Percentiles rank a stretch among this genome's conserved stretches.
Evolutionary conservation across 2,113 vertebrate genomes (phyloP).

Genomic region (Oryzias woworae): DNA sequence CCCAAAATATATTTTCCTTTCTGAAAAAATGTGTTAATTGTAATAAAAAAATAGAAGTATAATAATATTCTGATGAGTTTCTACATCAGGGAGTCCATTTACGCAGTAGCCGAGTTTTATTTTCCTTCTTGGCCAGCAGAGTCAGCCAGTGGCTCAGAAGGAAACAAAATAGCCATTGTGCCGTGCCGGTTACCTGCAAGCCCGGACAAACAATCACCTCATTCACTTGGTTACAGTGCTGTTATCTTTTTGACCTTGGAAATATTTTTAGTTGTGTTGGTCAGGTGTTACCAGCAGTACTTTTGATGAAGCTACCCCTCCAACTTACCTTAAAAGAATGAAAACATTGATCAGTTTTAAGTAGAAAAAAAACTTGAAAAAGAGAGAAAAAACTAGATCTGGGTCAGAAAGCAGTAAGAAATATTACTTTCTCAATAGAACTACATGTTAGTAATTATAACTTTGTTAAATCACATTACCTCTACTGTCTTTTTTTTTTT

Average conservation of each 20-base stretch:
- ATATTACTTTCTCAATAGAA: too few relatives aligned
- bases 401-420: too few relatives aligned
- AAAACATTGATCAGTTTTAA: too few relatives aligned
- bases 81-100: not conserved
- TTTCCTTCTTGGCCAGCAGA: conserved; percentile 18
- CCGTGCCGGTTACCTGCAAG: conserved; percentile 32
- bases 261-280: conserved; percentile 28
- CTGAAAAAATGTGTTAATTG: too few relatives aligned
- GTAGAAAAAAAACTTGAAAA: too few relatives aligned
- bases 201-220: conserved; percentile 46
- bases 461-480: too few relatives aligned
- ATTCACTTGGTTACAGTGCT: conserved; percentile 42
- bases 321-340: not conserved
- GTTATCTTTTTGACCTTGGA: conserved; percentile 47
- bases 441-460: too few relatives aligned
- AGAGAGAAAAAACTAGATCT: too few relatives aligned
- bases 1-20: too few relatives aligned
- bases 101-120: conserved; percentile 26
- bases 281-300: conserved; percentile 49
- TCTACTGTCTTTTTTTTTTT: too few relatives aligned
- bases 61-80: too few relatives aligned
- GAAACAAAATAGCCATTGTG: conserved; percentile 69
- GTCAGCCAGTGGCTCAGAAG: conserved; percentile 33
- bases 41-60: too few relatives aligned
- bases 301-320: conserved; percentile 28